Evolutionary conservation across 1,140 invertebrate species (phyloP).

Genomic region (Scaptodrosophila lebanonensis): DNA sequence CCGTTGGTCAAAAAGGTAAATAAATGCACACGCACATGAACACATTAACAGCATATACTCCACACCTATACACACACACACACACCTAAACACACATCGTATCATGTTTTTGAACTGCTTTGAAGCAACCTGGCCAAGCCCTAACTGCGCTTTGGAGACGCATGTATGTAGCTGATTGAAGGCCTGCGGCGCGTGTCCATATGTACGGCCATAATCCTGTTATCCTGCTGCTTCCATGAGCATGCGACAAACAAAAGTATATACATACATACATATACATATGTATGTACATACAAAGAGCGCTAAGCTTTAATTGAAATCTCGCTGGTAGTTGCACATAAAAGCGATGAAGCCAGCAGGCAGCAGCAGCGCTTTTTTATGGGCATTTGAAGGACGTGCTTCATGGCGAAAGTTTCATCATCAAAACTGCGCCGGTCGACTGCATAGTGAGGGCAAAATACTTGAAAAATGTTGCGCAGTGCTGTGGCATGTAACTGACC

Average conservation of each 20-base stretch:
- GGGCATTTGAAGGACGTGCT: constrained; percentile 64
- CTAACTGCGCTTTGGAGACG: constrained; percentile 46
- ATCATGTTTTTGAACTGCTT: too few relatives aligned
- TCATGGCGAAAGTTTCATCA: constrained; percentile 31
- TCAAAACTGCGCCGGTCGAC: constrained; percentile 24
- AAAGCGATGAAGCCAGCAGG: too few relatives aligned
- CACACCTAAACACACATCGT: too few relatives aligned
- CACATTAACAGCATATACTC: too few relatives aligned
- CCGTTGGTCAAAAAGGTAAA: constrained; percentile 39
- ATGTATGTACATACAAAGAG: too few relatives aligned
- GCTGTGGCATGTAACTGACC: too few relatives aligned
- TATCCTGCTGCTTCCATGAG: constrained; percentile 44
- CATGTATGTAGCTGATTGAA: constrained; percentile 36
- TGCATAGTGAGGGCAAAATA: not conserved
- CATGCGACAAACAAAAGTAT: too few relatives aligned
- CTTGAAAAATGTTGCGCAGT: too few relatives aligned
- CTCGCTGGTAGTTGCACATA: constrained; percentile 33
- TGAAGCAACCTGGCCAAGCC: constrained; percentile 39
- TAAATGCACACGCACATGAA: constrained; percentile 9
- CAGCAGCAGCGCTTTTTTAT: constrained; percentile 38
- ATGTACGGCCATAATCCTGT: too few relatives aligned
- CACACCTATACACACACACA: not conserved
- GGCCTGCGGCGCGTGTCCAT: constrained; percentile 31
- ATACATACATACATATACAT: too few relatives aligned
- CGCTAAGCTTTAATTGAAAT: constrained; percentile 60